These are phyloP conservation scores for Drosophila ficusphila DNA, from an alignment of 1,140 invertebrate species.

Conservation along the genomic window DNA sequence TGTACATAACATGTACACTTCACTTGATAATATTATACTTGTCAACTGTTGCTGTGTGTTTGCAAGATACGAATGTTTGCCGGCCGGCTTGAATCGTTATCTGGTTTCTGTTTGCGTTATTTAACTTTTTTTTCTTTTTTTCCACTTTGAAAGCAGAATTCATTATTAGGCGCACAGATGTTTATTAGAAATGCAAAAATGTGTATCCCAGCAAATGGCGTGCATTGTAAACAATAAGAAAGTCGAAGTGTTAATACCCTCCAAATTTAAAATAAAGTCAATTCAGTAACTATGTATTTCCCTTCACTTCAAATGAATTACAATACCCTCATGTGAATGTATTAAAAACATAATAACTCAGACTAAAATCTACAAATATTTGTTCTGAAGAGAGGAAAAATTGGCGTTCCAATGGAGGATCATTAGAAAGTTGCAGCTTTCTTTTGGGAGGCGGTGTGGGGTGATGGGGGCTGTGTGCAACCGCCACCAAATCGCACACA, in stretches of 20 bases:
- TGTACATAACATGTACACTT: background rate
- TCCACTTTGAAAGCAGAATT: slow-evolving; percentile 16
- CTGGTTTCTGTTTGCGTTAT: slow-evolving; percentile 8
- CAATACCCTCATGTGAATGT: background rate
- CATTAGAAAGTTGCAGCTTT: slow-evolving; percentile 66
- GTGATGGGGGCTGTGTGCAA: background rate
- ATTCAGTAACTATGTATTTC: no score
- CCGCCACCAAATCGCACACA: slow-evolving; percentile 3
- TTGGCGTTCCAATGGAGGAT: slow-evolving; percentile 42
- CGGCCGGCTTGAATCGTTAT: slow-evolving; percentile 30
- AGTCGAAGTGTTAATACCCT: background rate
- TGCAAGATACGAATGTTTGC: slow-evolving; percentile 43
- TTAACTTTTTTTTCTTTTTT: slow-evolving; percentile 6
- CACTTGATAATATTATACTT: slow-evolving; percentile 1
- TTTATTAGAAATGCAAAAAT: slow-evolving; percentile 24
- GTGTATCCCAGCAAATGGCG: slow-evolving; percentile 20
- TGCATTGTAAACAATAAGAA: background rate
- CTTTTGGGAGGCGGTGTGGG: slow-evolving; percentile 10
- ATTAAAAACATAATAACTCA: background rate
- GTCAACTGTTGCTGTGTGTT: slow-evolving; percentile 11
- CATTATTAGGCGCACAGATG: slow-evolving; percentile 31
- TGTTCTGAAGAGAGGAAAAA: slow-evolving; percentile 16
- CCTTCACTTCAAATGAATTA: background rate
- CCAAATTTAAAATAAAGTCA: background rate
- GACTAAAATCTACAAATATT: background rate